Evolutionary conservation across 2,797 vertebrate genomes (phyloP), one percentile per base, ranked within the genome.

Genomic region (Hybognathus amarus): DNA sequence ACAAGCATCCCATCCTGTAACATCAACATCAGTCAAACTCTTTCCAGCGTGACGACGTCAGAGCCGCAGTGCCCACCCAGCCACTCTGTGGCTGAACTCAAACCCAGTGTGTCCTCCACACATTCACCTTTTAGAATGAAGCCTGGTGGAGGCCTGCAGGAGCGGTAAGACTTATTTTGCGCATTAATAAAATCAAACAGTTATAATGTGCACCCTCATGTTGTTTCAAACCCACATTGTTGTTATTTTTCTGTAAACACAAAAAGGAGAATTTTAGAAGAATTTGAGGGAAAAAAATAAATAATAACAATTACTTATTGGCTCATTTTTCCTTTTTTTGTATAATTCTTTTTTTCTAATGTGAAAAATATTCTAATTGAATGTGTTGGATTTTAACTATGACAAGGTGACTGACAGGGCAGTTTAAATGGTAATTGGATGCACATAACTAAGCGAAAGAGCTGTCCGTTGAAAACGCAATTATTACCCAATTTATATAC

Each of bases 121-220:
- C 96, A 96, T 0, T 99, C 98, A 56, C 97, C 97, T 74, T 99
- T 99, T 95, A 98, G 93, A 94, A 98, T 99, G 97, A 99, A 99
- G 91, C 90, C 97, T n/a, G 95, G 96, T 0, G 95, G 97, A 36
- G 96, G 98, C 70, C 96, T 99, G 2, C 98, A 99, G 82, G 98
- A 99, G 89, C 96, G 98, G 98, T 99, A 94, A 89, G 90, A 30
- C 42, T 40, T 47, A 8, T 33, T 69, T 17, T 30, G 3, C 59
- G 42, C 42, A 13, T 45, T 70, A 70, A 24, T 24, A 71, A 18
- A 30, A 27, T 11, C 1, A 71, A n/a, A 12, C 30, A 42, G n/a
- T 24, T 45, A n/a, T 24, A 27, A 20, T 30, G 45, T 73, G 5
- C 4, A 36, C 18, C 17, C 63, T 66, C 30, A 66, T 18, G 3